Percentiles rank a stretch among this genome's conserved stretches.
Conservation (phyloP, 2,888 invertebrate species). For the Flexamia atlantica region DNA sequence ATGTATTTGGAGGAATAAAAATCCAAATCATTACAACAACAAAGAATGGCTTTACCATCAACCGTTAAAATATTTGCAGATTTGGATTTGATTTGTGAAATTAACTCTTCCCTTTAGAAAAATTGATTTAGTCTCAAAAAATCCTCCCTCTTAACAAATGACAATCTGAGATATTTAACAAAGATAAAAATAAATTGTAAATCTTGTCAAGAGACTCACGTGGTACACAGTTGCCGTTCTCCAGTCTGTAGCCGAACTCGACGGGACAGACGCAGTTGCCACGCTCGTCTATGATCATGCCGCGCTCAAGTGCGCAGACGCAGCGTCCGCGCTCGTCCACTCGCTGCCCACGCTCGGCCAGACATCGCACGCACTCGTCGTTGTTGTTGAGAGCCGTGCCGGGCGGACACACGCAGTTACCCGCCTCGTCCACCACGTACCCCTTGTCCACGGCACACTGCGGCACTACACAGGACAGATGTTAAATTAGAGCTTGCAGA, state of each 20-base stretch:
- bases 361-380: slow-evolving; percentile 88
- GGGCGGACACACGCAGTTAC: slow-evolving; percentile 87
- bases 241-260: slow-evolving; percentile 81
- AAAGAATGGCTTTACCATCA: too few relatives aligned
- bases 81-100: too few relatives aligned
- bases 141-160: too few relatives aligned
- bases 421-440: slow-evolving; percentile 80
- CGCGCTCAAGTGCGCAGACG: slow-evolving; percentile 88
- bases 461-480: slow-evolving; percentile 74
- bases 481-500: too few relatives aligned
- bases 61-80: too few relatives aligned
- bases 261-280: slow-evolving; percentile 87
- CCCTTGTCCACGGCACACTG: slow-evolving; percentile 82
- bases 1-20: too few relatives aligned
- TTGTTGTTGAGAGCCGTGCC: slow-evolving; percentile 86
- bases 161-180: too few relatives aligned
- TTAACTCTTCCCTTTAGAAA: too few relatives aligned
- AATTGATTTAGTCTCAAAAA: too few relatives aligned
- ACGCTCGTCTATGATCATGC: slow-evolving; percentile 86
- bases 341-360: slow-evolving; percentile 83
- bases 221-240: slow-evolving; percentile 80
- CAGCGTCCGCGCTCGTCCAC: slow-evolving; percentile 89
- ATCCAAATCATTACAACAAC: too few relatives aligned
- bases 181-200: background rate
- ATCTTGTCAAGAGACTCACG: slow-evolving; percentile 73